These are phyloP conservation scores for Pachydiplax longipennis DNA, from an alignment of 2,888 invertebrate genomes.

Conservation along the genomic window DNA sequence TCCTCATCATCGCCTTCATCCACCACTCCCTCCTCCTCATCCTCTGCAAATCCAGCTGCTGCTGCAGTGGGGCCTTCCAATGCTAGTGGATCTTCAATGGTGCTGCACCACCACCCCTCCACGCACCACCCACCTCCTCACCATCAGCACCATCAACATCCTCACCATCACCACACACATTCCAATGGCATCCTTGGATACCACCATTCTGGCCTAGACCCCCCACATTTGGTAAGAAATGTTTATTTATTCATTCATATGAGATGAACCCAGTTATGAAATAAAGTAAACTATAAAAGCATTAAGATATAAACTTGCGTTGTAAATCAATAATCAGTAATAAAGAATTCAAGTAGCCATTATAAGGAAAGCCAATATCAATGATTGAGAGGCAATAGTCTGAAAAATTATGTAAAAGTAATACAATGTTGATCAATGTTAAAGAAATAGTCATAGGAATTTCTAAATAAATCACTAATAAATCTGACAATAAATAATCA, in stretches of 20 bases:
- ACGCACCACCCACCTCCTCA: constrained; percentile 62
- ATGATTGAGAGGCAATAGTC: too few species aligned
- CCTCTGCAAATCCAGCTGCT: not conserved
- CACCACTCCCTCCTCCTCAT: constrained; percentile 59
- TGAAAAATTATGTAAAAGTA: too few species aligned
- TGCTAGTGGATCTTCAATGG: constrained; percentile 50
- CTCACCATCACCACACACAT: constrained; percentile 54
- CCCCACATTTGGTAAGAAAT: not conserved
- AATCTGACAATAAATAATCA: too few species aligned
- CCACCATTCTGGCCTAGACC: constrained; percentile 50
- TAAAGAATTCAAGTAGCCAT: too few species aligned
- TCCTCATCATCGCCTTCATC: constrained; percentile 62
- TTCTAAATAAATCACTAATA: too few species aligned
- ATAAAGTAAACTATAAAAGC: too few species aligned
- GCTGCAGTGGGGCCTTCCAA: not conserved
- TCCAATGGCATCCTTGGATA: constrained; percentile 60
- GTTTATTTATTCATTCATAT: not conserved
- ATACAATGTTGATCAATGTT: too few species aligned
- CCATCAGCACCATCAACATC: constrained; percentile 15
- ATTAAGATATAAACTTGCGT: too few species aligned
- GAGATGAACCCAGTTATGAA: too few species aligned
- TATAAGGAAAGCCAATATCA: too few species aligned
- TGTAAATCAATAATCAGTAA: too few species aligned
- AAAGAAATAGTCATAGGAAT: too few species aligned
- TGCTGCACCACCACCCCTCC: constrained; percentile 60